Percentiles rank a stretch among this genome's conserved stretches.
Evolutionary conservation across 2,113 vertebrate genomes (phyloP).

Genomic region (Pachypanchax playfairii): DNA sequence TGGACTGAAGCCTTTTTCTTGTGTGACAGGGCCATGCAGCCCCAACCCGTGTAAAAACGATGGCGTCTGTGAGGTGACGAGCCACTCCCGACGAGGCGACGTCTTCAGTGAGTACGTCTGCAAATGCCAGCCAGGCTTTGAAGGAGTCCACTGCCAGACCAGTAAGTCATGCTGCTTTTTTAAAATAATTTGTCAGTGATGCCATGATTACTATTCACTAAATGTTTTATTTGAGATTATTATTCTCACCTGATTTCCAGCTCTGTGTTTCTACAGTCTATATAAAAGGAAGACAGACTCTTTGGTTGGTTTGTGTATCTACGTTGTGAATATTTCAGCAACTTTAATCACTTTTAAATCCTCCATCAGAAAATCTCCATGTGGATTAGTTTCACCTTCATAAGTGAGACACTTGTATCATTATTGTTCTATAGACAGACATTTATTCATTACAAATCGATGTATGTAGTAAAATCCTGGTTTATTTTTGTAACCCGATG

Average conservation of each 20-base stretch:
- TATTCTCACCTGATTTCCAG: no score
- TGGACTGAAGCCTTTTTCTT: neutral
- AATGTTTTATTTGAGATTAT: no score
- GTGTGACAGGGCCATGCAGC: slow-evolving; percentile 83
- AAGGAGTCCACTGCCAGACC: slow-evolving; percentile 89
- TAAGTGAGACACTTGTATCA: no score
- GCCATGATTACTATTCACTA: no score
- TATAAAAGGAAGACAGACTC: no score
- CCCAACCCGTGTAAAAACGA: slow-evolving; percentile 91
- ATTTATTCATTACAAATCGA: neutral
- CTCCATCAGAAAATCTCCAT: no score
- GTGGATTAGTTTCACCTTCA: no score
- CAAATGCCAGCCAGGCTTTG: slow-evolving; percentile 84
- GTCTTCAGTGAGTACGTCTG: slow-evolving; percentile 89
- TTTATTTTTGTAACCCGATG: slow-evolving; percentile 19
- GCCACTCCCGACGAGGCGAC: slow-evolving; percentile 80
- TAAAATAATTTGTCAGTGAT: neutral
- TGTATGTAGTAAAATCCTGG: neutral
- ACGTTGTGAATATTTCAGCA: no score
- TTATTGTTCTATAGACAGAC: no score
- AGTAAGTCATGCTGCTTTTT: slow-evolving; percentile 77
- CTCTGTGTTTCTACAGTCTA: no score
- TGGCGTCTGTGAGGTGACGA: slow-evolving; percentile 78
- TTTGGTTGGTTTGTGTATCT: no score
- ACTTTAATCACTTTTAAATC: no score